Percentiles rank a stretch among this genome's conserved stretches.
phyloP scores from a whole-genome alignment of 2,113 vertebrate species.

The Laticauda colubrina region DNA sequence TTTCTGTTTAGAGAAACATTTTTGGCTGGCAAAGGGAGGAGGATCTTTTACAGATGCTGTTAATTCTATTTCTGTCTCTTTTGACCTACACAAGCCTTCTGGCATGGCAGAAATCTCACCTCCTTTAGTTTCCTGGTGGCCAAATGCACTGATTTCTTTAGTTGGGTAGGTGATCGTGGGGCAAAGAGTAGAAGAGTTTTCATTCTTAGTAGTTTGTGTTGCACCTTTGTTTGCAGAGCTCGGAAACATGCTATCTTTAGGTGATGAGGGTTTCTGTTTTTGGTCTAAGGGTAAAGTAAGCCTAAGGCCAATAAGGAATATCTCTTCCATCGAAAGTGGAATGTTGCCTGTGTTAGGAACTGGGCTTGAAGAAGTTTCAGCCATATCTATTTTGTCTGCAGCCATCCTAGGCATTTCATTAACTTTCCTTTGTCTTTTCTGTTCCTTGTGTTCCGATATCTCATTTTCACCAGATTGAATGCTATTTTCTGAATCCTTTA shows the following conservation, averaged over 20 bases:
- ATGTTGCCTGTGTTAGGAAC: background rate
- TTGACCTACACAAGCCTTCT: constrained; percentile 44
- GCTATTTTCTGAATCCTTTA: background rate
- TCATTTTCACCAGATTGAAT: background rate
- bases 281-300: background rate
- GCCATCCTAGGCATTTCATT: background rate
- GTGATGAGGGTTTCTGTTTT: background rate
- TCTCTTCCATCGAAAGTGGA: background rate
- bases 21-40: constrained; percentile 43
- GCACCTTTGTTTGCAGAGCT: fast-evolving
- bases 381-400: background rate
- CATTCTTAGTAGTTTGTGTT: background rate
- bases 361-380: background rate
- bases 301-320: background rate
- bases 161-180: background rate
- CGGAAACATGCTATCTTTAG: background rate
- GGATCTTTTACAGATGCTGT: constrained; percentile 4
- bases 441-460: background rate
- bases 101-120: constrained; percentile 49
- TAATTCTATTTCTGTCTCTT: constrained; percentile 42
- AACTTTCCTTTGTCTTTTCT: background rate
- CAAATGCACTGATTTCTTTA: background rate
- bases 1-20: constrained; percentile 43
- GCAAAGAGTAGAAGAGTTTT: background rate
- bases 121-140: background rate